phyloP scores from a whole-genome alignment of 1,140 invertebrate species.

The Papilio polyxenes region DNA sequence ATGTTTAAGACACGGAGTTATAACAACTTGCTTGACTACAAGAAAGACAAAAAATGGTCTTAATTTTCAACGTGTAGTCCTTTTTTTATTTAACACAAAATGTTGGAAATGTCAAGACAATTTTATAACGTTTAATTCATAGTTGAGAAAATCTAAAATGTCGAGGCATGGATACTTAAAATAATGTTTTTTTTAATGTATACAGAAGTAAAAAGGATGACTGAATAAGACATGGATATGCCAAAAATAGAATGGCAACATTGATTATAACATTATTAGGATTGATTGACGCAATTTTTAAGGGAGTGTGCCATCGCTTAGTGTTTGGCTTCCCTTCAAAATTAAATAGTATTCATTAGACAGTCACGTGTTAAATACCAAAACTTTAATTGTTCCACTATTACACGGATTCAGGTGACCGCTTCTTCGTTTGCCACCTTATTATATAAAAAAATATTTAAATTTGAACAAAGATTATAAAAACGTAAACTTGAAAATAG shows the following conservation, averaged over 20 bases:
- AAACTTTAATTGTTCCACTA: neutral
- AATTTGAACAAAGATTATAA: neutral
- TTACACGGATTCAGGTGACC: too few species aligned
- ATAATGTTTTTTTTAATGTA: too few species aligned
- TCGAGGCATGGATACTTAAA: too few species aligned
- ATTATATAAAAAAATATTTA: neutral
- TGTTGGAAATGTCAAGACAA: neutral
- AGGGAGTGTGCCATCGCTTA: neutral
- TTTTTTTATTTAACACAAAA: too few species aligned
- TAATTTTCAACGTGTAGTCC: too few species aligned
- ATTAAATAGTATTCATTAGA: neutral
- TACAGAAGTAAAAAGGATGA: too few species aligned
- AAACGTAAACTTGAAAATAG: neutral
- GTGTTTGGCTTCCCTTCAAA: slow-evolving; percentile 17
- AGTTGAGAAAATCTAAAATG: too few species aligned
- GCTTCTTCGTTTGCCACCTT: too few species aligned
- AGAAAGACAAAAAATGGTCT: too few species aligned
- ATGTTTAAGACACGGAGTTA: too few species aligned
- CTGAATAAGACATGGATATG: neutral
- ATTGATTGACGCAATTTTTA: neutral
- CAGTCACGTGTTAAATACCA: slow-evolving; percentile 8
- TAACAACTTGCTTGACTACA: too few species aligned
- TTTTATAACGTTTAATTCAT: too few species aligned
- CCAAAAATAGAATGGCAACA: neutral
- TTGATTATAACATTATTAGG: neutral